A percentile compares a stretch with the other conserved stretches of the same genome.
Evolutionary conservation across 37 sponge, comb jelly and placozoan genomes (phyloP).

Genomic region (Theonella swinhoei): DNA sequence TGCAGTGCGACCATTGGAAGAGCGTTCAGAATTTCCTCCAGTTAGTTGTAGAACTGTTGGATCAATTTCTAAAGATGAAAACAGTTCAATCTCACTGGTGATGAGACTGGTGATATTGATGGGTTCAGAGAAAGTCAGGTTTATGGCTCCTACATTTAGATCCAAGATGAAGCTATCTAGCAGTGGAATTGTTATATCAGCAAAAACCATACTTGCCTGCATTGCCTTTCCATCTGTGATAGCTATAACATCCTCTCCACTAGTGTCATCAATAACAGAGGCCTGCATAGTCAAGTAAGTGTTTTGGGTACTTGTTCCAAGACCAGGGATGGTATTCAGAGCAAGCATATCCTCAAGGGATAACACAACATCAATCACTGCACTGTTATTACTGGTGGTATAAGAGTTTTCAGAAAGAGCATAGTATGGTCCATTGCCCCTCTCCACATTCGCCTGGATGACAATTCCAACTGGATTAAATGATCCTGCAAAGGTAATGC

Average conservation of each 20-base stretch:
- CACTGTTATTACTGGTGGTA: constrained; percentile 64
- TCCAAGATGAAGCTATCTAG: constrained; percentile 68
- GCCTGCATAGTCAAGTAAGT: constrained; percentile 82
- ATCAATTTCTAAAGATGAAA: neutral
- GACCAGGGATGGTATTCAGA: constrained; percentile 65
- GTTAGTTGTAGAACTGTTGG: constrained; percentile 16
- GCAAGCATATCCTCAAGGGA: constrained; percentile 69
- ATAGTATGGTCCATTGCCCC: constrained; percentile 51
- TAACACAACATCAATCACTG: constrained; percentile 53
- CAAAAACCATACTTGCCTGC: constrained; percentile 38
- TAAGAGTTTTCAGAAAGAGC: constrained; percentile 29
- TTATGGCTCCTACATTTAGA: constrained; percentile 59
- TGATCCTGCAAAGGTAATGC: constrained; percentile 58
- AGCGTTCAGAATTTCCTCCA: constrained; percentile 48
- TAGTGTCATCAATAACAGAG: constrained; percentile 74
- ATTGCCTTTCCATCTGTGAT: constrained; percentile 85
- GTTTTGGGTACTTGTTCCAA: constrained; percentile 60
- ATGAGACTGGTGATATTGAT: constrained; percentile 59
- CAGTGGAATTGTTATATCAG: constrained; percentile 54
- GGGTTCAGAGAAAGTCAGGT: constrained; percentile 84
- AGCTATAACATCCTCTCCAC: constrained; percentile 71
- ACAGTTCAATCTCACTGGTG: constrained; percentile 50
- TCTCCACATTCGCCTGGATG: constrained; percentile 47
- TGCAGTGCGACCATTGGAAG: constrained; percentile 54
- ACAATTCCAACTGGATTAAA: constrained; percentile 73